Base-by-base conservation (phyloP, 2,797 vertebrate genomes). In the Pipistrellus pygmaeus region DNA sequence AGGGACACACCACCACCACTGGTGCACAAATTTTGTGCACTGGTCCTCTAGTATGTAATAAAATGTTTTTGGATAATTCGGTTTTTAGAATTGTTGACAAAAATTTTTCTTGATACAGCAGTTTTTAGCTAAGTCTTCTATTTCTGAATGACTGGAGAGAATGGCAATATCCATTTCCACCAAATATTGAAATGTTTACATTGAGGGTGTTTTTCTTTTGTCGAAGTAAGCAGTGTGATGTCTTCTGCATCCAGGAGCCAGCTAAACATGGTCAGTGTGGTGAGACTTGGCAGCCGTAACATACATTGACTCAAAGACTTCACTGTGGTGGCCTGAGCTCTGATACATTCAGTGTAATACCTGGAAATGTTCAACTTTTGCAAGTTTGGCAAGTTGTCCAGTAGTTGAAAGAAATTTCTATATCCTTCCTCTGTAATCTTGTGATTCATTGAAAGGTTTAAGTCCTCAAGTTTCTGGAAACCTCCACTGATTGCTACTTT, bases 181-280 rank as follows among this genome's bases (percentile, higher is more conserved):
- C 1, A 1, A 81, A 97, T 71, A 23, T 0, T 60, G 46, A 96
- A 96, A 30, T 25, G 27, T 15, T 73, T 96, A 1, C 82, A 71
- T 10, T 93, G 88, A 7, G 95, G 96, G 64, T 97, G 96, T 14
- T 87, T 94, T 44, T 95, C 53, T 69, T 96, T 97, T 84, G 89
- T 85, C 14, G 60, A 44, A 27, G 77, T 68, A 55, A 97, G 95
- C 73, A 96, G 62, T 12, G 90, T 25, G 0, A 97, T 25, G 48
- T 97, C 97, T n/a, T 97, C 91, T 83, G 94, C 27, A 17, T 97
- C 97, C 68, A 97, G 64, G 3, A 98, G 95, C 96, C 97, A 97
- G 2, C 94, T 51, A 0, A 62, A 10, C 95, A 97, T 97, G n/a
- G 0, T 0, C 2, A 96, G 68, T 20, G 1, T 48, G 82, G 12